phyloP scores from a whole-genome alignment of 2,888 invertebrate species.

The Scaptomyza cyrtandrae region DNA sequence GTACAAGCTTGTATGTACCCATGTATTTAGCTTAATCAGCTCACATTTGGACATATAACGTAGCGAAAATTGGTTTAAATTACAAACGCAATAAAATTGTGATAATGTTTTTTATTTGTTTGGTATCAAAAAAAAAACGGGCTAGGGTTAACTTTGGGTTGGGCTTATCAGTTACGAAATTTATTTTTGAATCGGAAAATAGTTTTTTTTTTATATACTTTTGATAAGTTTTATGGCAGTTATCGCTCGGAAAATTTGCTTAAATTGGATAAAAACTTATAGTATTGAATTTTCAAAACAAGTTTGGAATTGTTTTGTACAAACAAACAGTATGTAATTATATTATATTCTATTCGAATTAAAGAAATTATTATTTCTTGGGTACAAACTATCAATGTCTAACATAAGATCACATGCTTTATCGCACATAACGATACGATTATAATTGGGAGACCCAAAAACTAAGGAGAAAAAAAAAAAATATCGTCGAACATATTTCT shows the following conservation, averaged over 20 bases:
- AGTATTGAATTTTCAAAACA: too few relatives aligned
- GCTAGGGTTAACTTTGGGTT: background rate
- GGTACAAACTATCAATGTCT: background rate
- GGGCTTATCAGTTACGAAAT: slow-evolving; percentile 32
- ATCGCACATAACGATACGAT: slow-evolving; percentile 23
- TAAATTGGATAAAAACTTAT: too few relatives aligned
- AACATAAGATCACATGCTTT: slow-evolving; percentile 9
- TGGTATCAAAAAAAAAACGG: too few relatives aligned
- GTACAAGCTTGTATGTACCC: background rate
- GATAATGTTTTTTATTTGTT: too few relatives aligned
- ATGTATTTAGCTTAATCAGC: slow-evolving; percentile 41
- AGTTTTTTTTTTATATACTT: too few relatives aligned
- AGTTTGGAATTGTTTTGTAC: too few relatives aligned
- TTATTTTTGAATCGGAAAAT: background rate
- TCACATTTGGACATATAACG: slow-evolving; percentile 38
- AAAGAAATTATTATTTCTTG: background rate
- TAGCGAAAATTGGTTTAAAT: slow-evolving; percentile 19
- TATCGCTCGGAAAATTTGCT: background rate
- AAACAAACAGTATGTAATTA: too few relatives aligned
- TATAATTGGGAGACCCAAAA: slow-evolving; percentile 3
- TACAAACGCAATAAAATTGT: too few relatives aligned
- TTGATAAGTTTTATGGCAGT: background rate
- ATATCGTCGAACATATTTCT: background rate
- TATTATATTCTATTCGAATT: background rate
- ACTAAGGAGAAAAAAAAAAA: background rate